Evolutionary conservation across 2,113 vertebrate genomes (phyloP), one percentile per base, ranked within the genome.

Genomic region (Andinoacara biseriatus): DNA sequence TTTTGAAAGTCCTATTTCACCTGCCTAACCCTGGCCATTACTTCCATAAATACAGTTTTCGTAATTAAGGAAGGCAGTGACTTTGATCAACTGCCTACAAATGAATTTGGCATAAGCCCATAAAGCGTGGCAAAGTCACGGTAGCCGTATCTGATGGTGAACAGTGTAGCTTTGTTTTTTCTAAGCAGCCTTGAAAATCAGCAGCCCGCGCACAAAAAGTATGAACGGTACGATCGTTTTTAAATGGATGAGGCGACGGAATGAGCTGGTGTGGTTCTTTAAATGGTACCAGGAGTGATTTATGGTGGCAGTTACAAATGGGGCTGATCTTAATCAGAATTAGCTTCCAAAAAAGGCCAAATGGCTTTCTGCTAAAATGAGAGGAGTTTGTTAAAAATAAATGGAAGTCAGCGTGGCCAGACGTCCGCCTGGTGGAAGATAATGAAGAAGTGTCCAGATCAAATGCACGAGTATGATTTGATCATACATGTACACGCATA

Each of bases 231-330:
- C 5, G 24, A 58, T 15, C 1, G 14, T 2, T 54, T n/a, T 80
- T 80, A 90, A 91, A 92, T 83, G 82, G 84, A 93, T 80, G 92
- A 87, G 60, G 52, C 81, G 3, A 17, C 1, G 2, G 69, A 87
- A 89, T 15, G 86, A 89, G 90, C 76, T 22, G 14, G 7, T 63
- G 75, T 57, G 58, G 61, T 52, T 89, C 90, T 86, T 85, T 93
- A 92, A 93, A 92, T 91, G 93, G 89, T 87, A 90, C 79, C n/a
- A 26, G 58, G 20, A 0, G 75, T 91, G 92, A 94, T 91, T 90
- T 87, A 94, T 88, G 85, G 78, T 74, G 90, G 81, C 88, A 85
- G 88, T 87, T 91, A 93, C 80, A 90, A 90, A 94, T 88, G 84
- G 74, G 60, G 29, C 77, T 29, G 88, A 92, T 90, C 72, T 90